Evolutionary conservation across 2,113 vertebrate species (phyloP), one percentile per base, ranked within the genome.

Genomic region (Pollachius pollachius): DNA sequence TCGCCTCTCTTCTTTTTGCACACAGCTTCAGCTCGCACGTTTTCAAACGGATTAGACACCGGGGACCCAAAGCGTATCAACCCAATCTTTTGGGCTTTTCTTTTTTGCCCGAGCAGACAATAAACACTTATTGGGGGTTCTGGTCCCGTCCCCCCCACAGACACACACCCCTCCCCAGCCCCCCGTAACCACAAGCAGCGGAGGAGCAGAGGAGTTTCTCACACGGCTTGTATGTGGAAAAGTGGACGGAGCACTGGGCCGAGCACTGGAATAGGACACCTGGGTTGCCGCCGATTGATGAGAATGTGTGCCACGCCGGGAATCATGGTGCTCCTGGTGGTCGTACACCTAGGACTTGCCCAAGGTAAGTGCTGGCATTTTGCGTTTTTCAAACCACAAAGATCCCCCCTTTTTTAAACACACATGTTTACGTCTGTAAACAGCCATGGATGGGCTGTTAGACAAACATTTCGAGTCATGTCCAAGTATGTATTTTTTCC

Each of bases 251-350:
- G 30, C 6, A 4, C 90, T 60, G 90, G 91, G 65, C 90, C 90
- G 90, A 93, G 92, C 82, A 93, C 92, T 87, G 94, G 94, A 89
- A 88, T 93, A 87, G 92, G 92, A 87, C 90, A 88, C 62, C 58
- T 72, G 75, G 91, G 13, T 12, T 70, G 92, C 85, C 88, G 91
- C 91, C 83, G 90, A 4, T 34, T 7, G 84, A 83, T 92, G 84
- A 94, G 92, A 72, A 94, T 90, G 87, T 88, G 92, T 73, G 89
- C 94, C 82, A 81, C 94, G 79, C 94, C 93, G 88, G 93, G 92
- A 68, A 85, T 94, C 59, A 72, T 95, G 69, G 91, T 96, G 62
- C 85, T 96, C 84, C 90, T 93, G 81, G 89, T 94, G 23, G 85
- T 89, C 68, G 89, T 91, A 81, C 90, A 91, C 79, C 77, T 91